These are phyloP conservation scores for Lethenteron camtschaticum DNA, from an alignment of 2,113 vertebrate genomes.

Conservation along the genomic window DNA sequence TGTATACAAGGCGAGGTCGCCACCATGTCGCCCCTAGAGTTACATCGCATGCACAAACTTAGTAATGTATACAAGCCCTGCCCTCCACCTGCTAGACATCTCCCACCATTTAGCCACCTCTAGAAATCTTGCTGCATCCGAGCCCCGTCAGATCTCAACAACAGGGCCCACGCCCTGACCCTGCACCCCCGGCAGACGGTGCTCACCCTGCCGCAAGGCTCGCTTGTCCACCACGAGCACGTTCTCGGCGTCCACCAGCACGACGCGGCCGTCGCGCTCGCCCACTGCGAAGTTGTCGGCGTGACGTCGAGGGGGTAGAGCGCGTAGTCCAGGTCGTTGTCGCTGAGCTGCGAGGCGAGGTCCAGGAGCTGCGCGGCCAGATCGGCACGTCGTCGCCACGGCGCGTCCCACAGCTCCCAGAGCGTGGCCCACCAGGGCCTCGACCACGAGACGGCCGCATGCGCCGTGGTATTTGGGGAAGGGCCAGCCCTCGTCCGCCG, in stretches of 20 bases:
- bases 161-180: not conserved
- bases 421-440: slow-evolving; percentile 95
- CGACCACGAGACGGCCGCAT: slow-evolving; percentile 84
- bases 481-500: slow-evolving; percentile 90
- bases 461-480: slow-evolving; percentile 94
- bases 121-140: not conserved
- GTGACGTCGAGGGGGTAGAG: slow-evolving; percentile 98
- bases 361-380: slow-evolving; percentile 87
- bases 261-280: slow-evolving; percentile 79
- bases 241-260: slow-evolving; percentile 94
- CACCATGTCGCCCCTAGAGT: too few relatives aligned
- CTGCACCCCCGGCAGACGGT: not conserved
- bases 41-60: too few relatives aligned
- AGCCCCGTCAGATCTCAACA: not conserved
- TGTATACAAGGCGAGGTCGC: too few relatives aligned
- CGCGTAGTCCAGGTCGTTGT: slow-evolving; percentile 97
- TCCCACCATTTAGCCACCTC: not conserved
- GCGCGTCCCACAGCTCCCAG: slow-evolving; percentile 85
- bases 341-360: slow-evolving; percentile 93
- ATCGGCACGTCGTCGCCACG: slow-evolving; percentile 85
- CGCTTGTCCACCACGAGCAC: slow-evolving; percentile 93
- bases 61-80: not conserved
- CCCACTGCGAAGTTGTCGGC: slow-evolving; percentile 95
- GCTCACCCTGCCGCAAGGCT: slow-evolving; percentile 91
- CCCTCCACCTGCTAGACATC: not conserved